Percentiles rank a stretch among this genome's conserved stretches.
Conservation (phyloP, 2,113 vertebrate genomes). For the Ahaetulla prasina region DNA sequence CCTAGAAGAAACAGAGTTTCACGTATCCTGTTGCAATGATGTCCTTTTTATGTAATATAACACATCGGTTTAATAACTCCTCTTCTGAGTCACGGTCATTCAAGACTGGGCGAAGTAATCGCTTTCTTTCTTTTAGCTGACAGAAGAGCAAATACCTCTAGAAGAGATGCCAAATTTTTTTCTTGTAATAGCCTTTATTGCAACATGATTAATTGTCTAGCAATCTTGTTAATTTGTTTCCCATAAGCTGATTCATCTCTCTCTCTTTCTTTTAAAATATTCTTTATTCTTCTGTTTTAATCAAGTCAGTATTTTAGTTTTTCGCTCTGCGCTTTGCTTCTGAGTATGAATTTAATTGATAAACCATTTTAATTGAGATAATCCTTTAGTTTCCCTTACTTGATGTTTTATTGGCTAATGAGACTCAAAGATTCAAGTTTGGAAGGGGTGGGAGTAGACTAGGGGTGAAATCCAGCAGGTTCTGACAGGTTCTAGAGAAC, state of each 20-base stretch:
- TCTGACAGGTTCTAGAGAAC: no score
- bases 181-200: not conserved
- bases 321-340: not conserved
- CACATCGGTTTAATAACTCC: not conserved
- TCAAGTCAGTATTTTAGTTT: not conserved
- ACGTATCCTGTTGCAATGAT: not conserved
- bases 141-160: not conserved
- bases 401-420: not conserved
- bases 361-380: not conserved
- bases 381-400: not conserved
- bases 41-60: not conserved
- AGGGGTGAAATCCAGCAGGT: not conserved
- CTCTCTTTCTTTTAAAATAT: not conserved
- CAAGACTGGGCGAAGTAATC: not conserved
- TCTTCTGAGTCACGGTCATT: not conserved
- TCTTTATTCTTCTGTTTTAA: not conserved
- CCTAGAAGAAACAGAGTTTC: not conserved
- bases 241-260: not conserved
- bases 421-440: not conserved
- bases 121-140: not conserved
- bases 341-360: not conserved
- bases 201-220: not conserved
- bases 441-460: not conserved
- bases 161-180: not conserved
- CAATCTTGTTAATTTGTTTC: not conserved